These are phyloP conservation scores for Aphaenogaster rudis DNA, from an alignment of 1,140 invertebrate species.

Conservation along the genomic window DNA sequence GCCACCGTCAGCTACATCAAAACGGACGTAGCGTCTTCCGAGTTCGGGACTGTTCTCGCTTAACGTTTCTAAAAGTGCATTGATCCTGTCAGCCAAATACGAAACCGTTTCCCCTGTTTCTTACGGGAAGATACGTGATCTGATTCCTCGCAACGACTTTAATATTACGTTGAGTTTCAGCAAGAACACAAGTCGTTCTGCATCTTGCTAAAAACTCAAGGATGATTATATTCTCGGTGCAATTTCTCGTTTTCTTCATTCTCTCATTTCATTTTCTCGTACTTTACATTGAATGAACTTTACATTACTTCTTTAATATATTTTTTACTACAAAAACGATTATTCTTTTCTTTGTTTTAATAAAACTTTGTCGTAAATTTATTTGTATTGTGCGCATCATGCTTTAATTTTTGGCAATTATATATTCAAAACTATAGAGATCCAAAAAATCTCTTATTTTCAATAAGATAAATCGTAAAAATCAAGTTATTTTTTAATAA, in stretches of 20 bases:
- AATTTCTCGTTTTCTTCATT: conserved; percentile 1
- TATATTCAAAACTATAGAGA: background rate
- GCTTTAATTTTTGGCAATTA: background rate
- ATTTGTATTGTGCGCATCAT: background rate
- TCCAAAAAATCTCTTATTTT: background rate
- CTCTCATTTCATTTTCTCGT: background rate
- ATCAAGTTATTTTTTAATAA: background rate
- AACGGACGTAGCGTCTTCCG: background rate
- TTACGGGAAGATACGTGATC: conserved; percentile 7
- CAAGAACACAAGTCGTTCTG: background rate
- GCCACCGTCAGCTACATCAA: conserved; percentile 43
- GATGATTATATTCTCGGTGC: background rate
- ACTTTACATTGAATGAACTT: background rate
- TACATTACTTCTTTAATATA: background rate
- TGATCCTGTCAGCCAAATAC: conserved; percentile 13
- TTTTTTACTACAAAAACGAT: background rate
- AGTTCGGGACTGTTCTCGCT: conserved; percentile 1
- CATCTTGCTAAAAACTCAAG: background rate
- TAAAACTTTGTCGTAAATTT: background rate
- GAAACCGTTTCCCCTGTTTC: conserved; percentile 27
- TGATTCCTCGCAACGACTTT: conserved; percentile 13
- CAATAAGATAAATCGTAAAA: background rate
- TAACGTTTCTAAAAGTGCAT: conserved; percentile 42
- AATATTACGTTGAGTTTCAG: background rate
- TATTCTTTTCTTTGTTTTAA: background rate